A percentile compares a stretch with the other conserved stretches of the same genome.
Conservation (phyloP, 2,113 vertebrate genomes). For the Dipodomys spectabilis region DNA sequence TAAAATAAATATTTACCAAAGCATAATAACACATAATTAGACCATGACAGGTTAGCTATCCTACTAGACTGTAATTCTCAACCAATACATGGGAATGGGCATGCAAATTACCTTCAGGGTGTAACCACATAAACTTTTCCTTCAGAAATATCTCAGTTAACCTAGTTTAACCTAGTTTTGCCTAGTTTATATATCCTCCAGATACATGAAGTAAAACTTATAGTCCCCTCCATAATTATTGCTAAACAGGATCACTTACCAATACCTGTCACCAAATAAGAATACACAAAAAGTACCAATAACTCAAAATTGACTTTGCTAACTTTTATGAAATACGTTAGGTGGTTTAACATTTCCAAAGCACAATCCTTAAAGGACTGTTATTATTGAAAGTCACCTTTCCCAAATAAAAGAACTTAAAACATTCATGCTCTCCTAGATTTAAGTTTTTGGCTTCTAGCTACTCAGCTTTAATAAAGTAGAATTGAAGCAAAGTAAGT, state of each 20-base stretch:
- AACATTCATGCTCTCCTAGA: not conserved
- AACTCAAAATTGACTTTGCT: rapidly evolving
- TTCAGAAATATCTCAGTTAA: not conserved
- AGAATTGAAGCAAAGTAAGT: not conserved
- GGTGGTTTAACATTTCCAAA: not conserved
- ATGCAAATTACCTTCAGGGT: not conserved
- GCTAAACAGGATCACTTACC: not conserved
- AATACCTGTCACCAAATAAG: not conserved
- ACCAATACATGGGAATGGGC: not conserved
- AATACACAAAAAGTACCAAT: not conserved
- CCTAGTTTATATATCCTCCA: no score
- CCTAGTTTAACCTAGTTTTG: not conserved
- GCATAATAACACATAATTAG: not conserved
- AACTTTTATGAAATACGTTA: not conserved
- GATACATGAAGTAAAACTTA: not conserved
- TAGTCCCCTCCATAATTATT: not conserved
- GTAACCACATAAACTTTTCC: rapidly evolving
- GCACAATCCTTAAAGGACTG: not conserved
- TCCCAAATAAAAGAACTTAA: not conserved
- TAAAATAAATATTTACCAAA: not conserved
- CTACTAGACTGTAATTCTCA: not conserved
- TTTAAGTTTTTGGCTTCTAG: not conserved
- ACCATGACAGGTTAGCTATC: not conserved
- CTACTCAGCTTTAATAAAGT: not conserved
- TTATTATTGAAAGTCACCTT: not conserved